Evolutionary conservation across 2,888 invertebrate genomes (phyloP).

Genomic region (Caenorhabditis zanzibari): DNA sequence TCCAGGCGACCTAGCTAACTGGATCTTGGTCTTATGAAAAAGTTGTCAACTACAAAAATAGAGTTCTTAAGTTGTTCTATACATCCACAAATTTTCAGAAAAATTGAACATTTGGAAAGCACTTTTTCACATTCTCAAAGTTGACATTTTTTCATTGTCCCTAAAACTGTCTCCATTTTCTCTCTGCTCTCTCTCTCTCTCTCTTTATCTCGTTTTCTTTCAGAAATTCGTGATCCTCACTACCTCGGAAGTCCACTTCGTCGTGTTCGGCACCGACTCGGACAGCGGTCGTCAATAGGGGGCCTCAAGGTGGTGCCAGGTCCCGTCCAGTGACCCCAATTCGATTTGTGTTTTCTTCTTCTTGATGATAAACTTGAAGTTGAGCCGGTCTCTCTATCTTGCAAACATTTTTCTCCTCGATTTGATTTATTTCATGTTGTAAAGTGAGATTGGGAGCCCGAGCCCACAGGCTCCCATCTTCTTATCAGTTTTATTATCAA

Average conservation of each 20-base stretch:
- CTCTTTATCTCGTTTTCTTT: too few species aligned
- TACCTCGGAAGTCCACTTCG: constrained; percentile 52
- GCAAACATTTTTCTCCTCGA: background rate
- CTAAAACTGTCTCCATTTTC: too few species aligned
- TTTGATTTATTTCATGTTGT: constrained; percentile 31
- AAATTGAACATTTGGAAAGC: too few species aligned
- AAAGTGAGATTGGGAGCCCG: background rate
- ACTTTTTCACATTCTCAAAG: too few species aligned
- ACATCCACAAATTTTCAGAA: too few species aligned
- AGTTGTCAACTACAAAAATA: too few species aligned
- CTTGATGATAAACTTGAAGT: constrained; percentile 7
- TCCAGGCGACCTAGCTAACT: too few species aligned
- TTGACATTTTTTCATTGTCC: too few species aligned
- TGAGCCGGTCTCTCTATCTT: background rate
- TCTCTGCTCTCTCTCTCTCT: background rate
- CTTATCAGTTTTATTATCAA: constrained; percentile 5
- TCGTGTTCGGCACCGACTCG: constrained; percentile 60
- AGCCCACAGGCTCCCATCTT: background rate
- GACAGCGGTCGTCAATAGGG: constrained; percentile 10
- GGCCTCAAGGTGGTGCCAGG: constrained; percentile 33
- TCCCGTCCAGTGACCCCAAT: constrained; percentile 36
- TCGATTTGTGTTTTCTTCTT: constrained; percentile 8
- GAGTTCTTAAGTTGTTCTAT: too few species aligned
- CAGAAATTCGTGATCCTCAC: constrained; percentile 70
- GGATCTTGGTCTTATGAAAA: too few species aligned